These are phyloP conservation scores for Poecilia velifera DNA, from an alignment of 2,797 vertebrate species.

Conservation along the genomic window DNA sequence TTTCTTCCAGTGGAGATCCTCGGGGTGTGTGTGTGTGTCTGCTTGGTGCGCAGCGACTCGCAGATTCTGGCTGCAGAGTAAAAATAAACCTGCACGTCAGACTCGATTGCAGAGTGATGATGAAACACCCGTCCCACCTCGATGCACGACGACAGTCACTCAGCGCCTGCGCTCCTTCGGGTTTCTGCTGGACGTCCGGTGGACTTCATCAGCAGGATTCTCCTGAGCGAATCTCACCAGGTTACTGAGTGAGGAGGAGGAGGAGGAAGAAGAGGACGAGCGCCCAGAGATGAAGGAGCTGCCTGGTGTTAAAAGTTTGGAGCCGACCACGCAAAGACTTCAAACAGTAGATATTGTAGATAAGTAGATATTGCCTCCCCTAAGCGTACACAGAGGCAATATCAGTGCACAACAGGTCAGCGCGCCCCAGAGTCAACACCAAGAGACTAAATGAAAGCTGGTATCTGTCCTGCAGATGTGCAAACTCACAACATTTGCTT, in stretches of 20 bases:
- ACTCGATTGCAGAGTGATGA: constrained; percentile 55
- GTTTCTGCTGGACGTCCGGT: constrained; percentile 36
- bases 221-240: constrained; percentile 33
- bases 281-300: constrained; percentile 36
- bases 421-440: constrained; percentile 34
- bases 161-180: not conserved
- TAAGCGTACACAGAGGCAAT: constrained; percentile 11
- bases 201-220: constrained; percentile 59
- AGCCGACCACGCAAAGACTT: constrained; percentile 52
- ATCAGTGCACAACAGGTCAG: constrained; percentile 42
- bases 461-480: constrained; percentile 26
- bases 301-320: constrained; percentile 67
- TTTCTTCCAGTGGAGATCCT: constrained; percentile 41
- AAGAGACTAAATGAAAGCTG: constrained; percentile 3
- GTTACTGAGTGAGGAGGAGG: constrained; percentile 11
- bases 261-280: constrained; percentile 16
- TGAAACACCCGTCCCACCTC: constrained; percentile 48
- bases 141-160: constrained; percentile 3
- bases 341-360: constrained; percentile 46
- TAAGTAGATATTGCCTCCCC: constrained; percentile 55
- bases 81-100: constrained; percentile 69
- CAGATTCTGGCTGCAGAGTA: constrained; percentile 42
- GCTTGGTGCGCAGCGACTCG: constrained; percentile 30
- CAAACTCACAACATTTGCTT: constrained; percentile 4
- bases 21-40: constrained; percentile 14